Evolutionary conservation across 2,113 vertebrate species (phyloP).

Genomic region (Myotis davidii): DNA sequence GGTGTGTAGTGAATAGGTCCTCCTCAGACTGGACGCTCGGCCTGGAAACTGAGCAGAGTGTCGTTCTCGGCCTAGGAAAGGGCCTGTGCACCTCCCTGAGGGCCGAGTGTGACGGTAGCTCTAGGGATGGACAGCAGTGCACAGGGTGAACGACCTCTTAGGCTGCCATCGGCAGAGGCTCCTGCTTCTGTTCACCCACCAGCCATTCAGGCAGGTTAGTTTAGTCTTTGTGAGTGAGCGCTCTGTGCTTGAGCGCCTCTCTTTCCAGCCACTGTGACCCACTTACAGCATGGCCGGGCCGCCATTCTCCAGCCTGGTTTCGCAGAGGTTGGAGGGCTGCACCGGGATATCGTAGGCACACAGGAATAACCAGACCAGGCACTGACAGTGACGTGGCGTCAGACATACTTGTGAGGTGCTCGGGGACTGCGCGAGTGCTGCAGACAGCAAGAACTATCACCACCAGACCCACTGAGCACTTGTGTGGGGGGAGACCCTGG

Average conservation of each 20-base stretch:
- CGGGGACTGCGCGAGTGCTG: background rate
- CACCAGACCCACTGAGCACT: background rate
- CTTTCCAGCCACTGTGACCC: background rate
- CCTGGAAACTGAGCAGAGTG: background rate
- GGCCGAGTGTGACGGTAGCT: background rate
- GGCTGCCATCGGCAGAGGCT: background rate
- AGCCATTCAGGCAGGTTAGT: background rate
- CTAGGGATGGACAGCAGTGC: background rate
- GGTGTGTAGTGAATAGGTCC: background rate
- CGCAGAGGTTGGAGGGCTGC: background rate
- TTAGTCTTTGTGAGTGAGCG: background rate
- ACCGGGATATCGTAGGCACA: accelerated
- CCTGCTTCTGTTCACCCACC: background rate
- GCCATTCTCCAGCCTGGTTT: background rate
- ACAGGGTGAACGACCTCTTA: background rate
- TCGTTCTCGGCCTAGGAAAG: background rate
- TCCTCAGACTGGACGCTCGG: background rate
- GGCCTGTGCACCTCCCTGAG: background rate
- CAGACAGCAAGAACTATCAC: background rate
- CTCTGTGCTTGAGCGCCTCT: background rate
- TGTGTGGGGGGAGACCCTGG: background rate
- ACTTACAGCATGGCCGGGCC: background rate
- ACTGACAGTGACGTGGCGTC: accelerated
- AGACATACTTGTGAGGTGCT: background rate
- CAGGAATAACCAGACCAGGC: background rate